Percentiles rank a stretch among this genome's conserved stretches.
Evolutionary conservation across 2,888 invertebrate genomes (phyloP).

Genomic region (Agonopterix heracliana): DNA sequence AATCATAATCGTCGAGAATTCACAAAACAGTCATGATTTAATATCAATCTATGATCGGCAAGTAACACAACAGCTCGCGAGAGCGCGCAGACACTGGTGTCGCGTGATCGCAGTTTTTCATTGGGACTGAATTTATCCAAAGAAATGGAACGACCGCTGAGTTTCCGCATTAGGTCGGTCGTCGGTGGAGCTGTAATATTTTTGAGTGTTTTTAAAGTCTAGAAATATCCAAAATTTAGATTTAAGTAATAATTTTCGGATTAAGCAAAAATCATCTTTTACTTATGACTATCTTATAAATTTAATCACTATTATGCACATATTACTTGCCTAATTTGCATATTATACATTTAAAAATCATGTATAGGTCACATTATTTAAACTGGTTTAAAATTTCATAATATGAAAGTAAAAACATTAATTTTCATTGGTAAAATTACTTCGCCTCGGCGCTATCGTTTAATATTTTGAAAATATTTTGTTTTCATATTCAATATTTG

Average conservation of each 20-base stretch:
- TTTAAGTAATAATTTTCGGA: constrained; percentile 13
- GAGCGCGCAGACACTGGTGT: background rate
- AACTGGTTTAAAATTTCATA: background rate
- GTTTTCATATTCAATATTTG: too few relatives aligned
- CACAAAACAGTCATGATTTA: too few relatives aligned
- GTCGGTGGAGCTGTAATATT: background rate
- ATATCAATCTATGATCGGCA: too few relatives aligned
- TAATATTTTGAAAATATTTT: too few relatives aligned
- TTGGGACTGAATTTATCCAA: constrained; percentile 20
- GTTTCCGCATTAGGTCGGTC: constrained; percentile 9
- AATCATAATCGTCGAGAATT: too few relatives aligned
- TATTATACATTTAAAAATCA: constrained; percentile 14
- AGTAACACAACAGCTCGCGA: background rate
- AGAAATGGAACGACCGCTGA: constrained; percentile 14
- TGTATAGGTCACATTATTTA: constrained; percentile 14
- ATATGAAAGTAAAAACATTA: background rate
- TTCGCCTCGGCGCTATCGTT: too few relatives aligned
- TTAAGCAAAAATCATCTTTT: constrained; percentile 13
- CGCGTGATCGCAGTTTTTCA: background rate
- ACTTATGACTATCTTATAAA: constrained; percentile 24
- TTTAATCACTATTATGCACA: constrained; percentile 12
- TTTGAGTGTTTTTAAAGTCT: constrained; percentile 1
- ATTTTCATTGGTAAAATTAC: too few relatives aligned
- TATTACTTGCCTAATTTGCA: background rate
- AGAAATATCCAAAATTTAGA: constrained; percentile 11